Evolutionary conservation across 2,888 invertebrate genomes (phyloP), one percentile per base, ranked within the genome.

Genomic region (Geotrupes spiniger): DNA sequence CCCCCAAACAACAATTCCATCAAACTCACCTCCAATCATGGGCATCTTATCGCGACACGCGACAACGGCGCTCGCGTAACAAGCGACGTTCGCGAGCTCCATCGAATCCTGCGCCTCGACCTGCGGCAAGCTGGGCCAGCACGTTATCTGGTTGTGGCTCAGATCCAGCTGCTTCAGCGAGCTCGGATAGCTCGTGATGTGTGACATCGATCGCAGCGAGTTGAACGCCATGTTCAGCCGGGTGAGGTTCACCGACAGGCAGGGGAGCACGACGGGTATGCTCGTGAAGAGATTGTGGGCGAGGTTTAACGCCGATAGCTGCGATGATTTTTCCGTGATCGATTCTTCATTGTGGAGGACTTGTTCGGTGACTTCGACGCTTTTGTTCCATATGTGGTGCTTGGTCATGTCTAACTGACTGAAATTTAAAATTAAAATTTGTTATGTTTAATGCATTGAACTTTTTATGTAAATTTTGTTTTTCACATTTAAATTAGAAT

Each of bases 151-250:
- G 73, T 96, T 97, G 69, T 92, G 90, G 37, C 93, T 92, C 27
- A 98, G 77, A 74, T 98, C 97, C 31, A 99, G 74, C 68, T 95
- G 93, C 51, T 94, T 91, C 5, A 98, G 76, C 37, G 85, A 84
- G 29, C 86, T 84, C 0, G 98, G 97, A 71, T 93, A 95, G 42
- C 89, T 88, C 8, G 91, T 91, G 45, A 96, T 89, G 64, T 87
- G 86, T 1, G 92, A 92, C 84, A 94, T 87, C 0, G 85, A 84
- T 53, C 82, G 70, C 38, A 83, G 75, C 50, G 85, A 85, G 72
- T 98, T 98, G 66, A 92, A 91, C 0, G 94, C 87, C 80, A 99
- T 83, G 69, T 95, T 95, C 10, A 99, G 79, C 28, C 92, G 77
- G 0, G 90, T 87, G 17, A 99, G 78, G 60, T 84, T 84, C 0